Conservation (phyloP, 2,888 invertebrate species). For the Arrhopalites spinosus region DNA sequence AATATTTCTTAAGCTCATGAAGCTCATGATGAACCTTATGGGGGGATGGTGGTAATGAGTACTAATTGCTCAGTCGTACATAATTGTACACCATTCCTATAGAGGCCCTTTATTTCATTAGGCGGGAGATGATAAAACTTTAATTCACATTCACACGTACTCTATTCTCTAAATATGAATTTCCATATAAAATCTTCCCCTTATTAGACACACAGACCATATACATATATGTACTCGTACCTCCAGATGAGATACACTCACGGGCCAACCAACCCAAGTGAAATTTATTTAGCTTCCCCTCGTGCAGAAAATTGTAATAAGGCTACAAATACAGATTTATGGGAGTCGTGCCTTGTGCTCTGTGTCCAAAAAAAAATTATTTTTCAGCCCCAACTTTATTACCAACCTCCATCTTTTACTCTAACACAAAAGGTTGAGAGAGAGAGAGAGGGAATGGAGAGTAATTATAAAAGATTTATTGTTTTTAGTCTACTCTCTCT, state of each 20-base stretch:
- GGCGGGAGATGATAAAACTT: background rate
- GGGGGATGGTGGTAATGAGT: no score
- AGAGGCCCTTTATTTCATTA: no score
- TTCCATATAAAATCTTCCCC: background rate
- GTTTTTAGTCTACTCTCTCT: background rate
- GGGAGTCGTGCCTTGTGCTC: background rate
- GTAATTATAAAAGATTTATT: constrained; percentile 15
- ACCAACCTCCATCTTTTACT: background rate
- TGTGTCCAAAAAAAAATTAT: background rate
- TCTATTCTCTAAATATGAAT: background rate
- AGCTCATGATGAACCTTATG: no score
- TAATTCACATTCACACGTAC: constrained; percentile 5
- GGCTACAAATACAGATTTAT: background rate
- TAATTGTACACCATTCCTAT: no score
- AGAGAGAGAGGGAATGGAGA: background rate
- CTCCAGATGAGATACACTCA: no score
- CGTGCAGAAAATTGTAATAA: background rate
- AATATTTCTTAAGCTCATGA: no score
- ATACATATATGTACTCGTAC: no score
- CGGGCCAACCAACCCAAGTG: no score
- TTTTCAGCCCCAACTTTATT: background rate
- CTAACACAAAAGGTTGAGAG: background rate
- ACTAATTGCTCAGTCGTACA: no score
- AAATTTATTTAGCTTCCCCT: background rate
- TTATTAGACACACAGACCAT: no score